phyloP scores from a whole-genome alignment of 2,113 vertebrate species.

The Oenanthe oenanthe region DNA sequence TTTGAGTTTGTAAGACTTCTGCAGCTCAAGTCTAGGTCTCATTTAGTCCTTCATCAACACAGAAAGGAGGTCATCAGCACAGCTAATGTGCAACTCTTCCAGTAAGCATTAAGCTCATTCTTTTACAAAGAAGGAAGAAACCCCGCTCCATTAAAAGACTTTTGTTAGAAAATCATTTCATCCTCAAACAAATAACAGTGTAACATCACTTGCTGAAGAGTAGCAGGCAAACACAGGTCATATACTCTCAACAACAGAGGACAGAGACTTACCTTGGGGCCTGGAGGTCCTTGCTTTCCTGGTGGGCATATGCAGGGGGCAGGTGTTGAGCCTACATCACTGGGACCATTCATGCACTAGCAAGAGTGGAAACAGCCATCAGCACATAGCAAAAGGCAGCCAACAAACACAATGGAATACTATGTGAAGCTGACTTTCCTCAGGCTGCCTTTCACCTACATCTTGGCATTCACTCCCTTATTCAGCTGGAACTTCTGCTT shows the following conservation, averaged over 20 bases:
- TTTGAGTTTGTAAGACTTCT: not conserved
- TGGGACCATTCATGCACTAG: slow-evolving; percentile 88
- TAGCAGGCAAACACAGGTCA: not conserved
- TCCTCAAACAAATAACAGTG: not conserved
- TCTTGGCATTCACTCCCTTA: not conserved
- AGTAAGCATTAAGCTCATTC: not conserved
- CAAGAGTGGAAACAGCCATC: slow-evolving; percentile 46
- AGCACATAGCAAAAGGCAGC: not conserved
- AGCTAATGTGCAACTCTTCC: not conserved
- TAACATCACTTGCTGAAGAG: not conserved
- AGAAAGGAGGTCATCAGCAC: not conserved
- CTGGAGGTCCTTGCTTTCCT: slow-evolving; percentile 86
- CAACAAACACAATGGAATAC: accelerated
- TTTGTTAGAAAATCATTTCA: not conserved
- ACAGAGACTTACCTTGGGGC: slow-evolving; percentile 79
- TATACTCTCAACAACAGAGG: not conserved
- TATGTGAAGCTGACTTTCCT: not conserved
- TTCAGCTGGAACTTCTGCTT: not conserved
- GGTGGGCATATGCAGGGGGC: slow-evolving; percentile 89
- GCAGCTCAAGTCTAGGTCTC: not conserved
- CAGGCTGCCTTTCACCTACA: not conserved
- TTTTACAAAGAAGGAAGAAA: not conserved
- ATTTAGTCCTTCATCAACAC: not conserved
- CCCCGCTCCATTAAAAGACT: accelerated
- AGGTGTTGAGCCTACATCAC: slow-evolving; percentile 83